These are phyloP conservation scores for Opisthograptis luteolata DNA, from an alignment of 2,888 invertebrate genomes.

Conservation along the genomic window DNA sequence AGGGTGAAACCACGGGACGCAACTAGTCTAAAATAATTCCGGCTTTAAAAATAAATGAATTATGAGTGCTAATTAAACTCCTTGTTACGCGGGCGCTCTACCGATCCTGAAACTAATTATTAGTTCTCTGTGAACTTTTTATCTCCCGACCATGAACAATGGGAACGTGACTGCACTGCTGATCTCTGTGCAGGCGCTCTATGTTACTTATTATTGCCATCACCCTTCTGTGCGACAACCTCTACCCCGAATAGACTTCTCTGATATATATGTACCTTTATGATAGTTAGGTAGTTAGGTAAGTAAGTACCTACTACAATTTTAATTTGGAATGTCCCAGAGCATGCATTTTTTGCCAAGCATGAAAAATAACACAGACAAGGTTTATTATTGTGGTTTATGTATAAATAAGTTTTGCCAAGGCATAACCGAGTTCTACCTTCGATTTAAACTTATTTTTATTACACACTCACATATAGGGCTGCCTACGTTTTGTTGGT, in stretches of 20 bases:
- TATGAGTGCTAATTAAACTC: constrained; percentile 77
- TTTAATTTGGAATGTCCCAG: no score
- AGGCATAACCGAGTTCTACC: constrained; percentile 8
- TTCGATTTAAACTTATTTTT: constrained; percentile 33
- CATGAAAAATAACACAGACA: no score
- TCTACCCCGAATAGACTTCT: background rate
- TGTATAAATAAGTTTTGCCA: background rate
- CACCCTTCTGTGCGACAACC: constrained; percentile 24
- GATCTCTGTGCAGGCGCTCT: constrained; percentile 52
- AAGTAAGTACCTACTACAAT: no score
- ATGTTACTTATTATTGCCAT: constrained; percentile 57
- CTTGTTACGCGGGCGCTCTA: constrained; percentile 64
- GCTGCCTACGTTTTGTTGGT: constrained; percentile 36
- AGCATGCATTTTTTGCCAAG: no score
- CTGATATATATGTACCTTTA: background rate
- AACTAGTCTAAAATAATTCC: no score
- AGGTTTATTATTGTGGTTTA: background rate
- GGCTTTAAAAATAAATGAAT: no score
- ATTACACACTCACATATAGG: constrained; percentile 24
- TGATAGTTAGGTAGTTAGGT: background rate
- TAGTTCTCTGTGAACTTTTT: constrained; percentile 76
- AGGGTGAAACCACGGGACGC: no score
- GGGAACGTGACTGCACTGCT: constrained; percentile 79
- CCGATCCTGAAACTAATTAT: constrained; percentile 76
- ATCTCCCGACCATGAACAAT: constrained; percentile 76